phyloP scores from a whole-genome alignment of 2,888 invertebrate species.

The Himalopsyche japonica region DNA sequence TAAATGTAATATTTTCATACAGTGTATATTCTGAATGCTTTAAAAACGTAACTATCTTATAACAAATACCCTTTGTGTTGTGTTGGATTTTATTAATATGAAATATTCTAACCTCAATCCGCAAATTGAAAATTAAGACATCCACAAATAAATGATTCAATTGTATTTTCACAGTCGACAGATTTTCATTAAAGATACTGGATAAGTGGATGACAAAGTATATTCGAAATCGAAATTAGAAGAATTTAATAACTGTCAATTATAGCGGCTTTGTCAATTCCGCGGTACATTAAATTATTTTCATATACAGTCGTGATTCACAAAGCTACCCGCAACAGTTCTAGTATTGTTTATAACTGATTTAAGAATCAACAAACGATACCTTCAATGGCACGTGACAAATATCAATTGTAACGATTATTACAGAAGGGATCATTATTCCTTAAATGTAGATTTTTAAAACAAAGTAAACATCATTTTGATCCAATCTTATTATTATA shows the following conservation, averaged over 20 bases:
- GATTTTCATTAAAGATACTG: too few relatives aligned
- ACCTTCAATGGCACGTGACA: not conserved
- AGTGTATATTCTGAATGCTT: not conserved
- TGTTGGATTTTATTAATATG: not conserved
- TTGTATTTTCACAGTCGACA: too few relatives aligned
- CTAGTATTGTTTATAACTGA: not conserved
- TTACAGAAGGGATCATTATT: not conserved
- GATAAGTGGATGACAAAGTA: too few relatives aligned
- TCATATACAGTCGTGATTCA: too few relatives aligned
- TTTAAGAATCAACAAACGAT: not conserved
- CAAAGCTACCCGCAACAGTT: too few relatives aligned
- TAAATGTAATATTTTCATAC: constrained; percentile 1
- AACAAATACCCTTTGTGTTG: not conserved
- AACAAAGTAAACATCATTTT: too few relatives aligned
- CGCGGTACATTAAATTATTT: too few relatives aligned
- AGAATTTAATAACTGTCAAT: too few relatives aligned
- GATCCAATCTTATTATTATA: too few relatives aligned
- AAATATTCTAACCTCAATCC: not conserved
- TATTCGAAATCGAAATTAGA: too few relatives aligned
- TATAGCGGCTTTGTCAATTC: too few relatives aligned
- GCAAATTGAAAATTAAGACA: not conserved
- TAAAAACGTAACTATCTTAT: not conserved
- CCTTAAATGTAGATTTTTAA: too few relatives aligned
- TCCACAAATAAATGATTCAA: not conserved
- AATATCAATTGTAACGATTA: not conserved